A percentile compares a stretch with the other conserved stretches of the same genome.
Conservation (phyloP, 2,888 invertebrate genomes). For the Pycnomerus fuliginosus region DNA sequence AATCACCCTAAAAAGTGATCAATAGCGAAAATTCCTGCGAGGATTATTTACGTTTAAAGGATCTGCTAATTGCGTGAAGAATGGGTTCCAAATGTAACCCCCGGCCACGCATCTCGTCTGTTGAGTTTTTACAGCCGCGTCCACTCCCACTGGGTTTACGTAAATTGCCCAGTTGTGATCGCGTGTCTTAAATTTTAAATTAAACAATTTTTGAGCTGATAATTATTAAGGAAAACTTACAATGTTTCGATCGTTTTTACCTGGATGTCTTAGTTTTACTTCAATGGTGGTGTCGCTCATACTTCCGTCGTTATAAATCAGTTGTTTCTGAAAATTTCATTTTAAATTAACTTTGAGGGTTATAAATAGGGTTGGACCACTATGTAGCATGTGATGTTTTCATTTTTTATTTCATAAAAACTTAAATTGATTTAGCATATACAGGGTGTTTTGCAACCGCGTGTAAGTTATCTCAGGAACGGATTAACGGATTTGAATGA, state of each 20-base stretch:
- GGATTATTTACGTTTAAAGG: slow-evolving; percentile 72
- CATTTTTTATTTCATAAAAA: no score
- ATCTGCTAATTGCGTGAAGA: slow-evolving; percentile 85
- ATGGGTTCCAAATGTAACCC: slow-evolving; percentile 91
- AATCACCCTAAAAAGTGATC: slow-evolving; percentile 62
- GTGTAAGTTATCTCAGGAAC: no score
- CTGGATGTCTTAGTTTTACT: slow-evolving; percentile 84
- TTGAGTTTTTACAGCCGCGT: slow-evolving; percentile 79
- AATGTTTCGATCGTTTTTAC: slow-evolving; percentile 77
- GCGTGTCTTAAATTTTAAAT: slow-evolving; percentile 59
- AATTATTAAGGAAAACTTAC: slow-evolving; percentile 53
- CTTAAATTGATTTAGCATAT: no score
- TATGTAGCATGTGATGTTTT: no score
- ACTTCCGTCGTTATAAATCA: slow-evolving; percentile 83
- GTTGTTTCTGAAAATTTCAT: slow-evolving; percentile 72
- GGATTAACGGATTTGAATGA: no score
- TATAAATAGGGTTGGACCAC: no score
- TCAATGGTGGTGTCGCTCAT: slow-evolving; percentile 89
- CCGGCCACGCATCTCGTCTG: slow-evolving; percentile 85
- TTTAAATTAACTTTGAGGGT: no score
- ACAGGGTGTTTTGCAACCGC: no score
- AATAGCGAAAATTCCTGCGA: not conserved
- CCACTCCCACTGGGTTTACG: slow-evolving; percentile 89
- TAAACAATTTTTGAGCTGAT: slow-evolving; percentile 1
- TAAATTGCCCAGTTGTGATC: slow-evolving; percentile 89